Conservation (phyloP, 2,113 vertebrate genomes). For the Tringa solitaria region DNA sequence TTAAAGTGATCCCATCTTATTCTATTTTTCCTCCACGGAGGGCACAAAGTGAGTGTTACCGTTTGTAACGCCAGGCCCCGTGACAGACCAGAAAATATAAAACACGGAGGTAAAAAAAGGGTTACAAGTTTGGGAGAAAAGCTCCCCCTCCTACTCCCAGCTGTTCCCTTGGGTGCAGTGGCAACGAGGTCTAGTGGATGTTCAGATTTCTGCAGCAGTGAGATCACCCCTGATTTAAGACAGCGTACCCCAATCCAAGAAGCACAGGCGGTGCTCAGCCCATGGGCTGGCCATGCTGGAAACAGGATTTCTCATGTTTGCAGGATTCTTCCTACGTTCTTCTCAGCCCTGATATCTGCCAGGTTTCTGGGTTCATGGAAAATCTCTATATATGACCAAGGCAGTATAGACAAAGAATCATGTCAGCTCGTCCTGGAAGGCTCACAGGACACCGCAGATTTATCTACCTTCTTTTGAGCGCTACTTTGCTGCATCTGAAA, state of each 20-base stretch:
- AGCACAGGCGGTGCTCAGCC: background rate
- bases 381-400: background rate
- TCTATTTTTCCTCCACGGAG: background rate
- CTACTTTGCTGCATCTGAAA: background rate
- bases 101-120: background rate
- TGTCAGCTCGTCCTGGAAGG: background rate
- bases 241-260: rapidly evolving
- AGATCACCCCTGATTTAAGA: background rate
- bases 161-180: background rate
- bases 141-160: background rate
- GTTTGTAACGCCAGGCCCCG: rapidly evolving
- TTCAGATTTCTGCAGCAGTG: background rate
- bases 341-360: background rate
- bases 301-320: background rate
- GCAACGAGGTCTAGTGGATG: background rate
- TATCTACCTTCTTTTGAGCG: background rate
- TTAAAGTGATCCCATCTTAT: background rate
- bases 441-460: background rate
- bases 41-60: rapidly evolving
- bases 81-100: background rate
- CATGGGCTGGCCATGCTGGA: background rate
- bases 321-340: background rate
- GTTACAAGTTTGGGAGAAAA: background rate
- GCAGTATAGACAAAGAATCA: background rate
- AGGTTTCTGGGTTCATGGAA: background rate